Percentiles rank a stretch among this genome's conserved stretches.
Evolutionary conservation across 2,888 invertebrate genomes (phyloP).

Genomic region (Pocota personata): DNA sequence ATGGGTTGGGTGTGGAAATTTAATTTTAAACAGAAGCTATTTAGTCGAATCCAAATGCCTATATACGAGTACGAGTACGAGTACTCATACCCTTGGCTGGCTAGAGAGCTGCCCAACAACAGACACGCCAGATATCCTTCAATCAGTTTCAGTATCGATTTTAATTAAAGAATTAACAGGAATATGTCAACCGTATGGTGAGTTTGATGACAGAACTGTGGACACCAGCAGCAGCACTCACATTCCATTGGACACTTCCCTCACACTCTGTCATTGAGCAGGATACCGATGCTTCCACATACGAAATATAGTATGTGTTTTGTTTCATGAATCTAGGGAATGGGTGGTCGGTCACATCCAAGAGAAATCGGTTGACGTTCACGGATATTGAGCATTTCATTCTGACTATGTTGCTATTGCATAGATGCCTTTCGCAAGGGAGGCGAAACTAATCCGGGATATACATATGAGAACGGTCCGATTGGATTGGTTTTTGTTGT

Average conservation of each 20-base stretch:
- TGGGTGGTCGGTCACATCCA: background rate
- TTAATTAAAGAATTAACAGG: slow-evolving; percentile 76
- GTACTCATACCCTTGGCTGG: background rate
- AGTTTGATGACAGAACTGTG: slow-evolving; percentile 71
- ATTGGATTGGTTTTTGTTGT: slow-evolving; percentile 64
- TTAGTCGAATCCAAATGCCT: slow-evolving; percentile 64
- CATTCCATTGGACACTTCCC: slow-evolving; percentile 34
- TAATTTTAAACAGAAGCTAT: slow-evolving; percentile 74
- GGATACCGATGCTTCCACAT: slow-evolving; percentile 13
- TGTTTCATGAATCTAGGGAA: background rate
- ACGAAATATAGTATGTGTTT: too few species aligned
- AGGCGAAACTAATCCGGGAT: slow-evolving; percentile 75
- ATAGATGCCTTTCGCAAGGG: slow-evolving; percentile 1
- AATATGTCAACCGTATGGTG: slow-evolving; percentile 74
- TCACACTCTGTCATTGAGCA: background rate
- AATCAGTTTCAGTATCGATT: slow-evolving; percentile 75
- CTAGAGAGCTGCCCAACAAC: background rate
- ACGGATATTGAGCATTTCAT: slow-evolving; percentile 66
- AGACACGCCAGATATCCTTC: slow-evolving; percentile 64
- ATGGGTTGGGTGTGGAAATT: slow-evolving; percentile 48
- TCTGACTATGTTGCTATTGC: slow-evolving; percentile 39
- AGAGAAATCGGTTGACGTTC: slow-evolving; percentile 59
- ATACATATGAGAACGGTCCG: slow-evolving; percentile 75
- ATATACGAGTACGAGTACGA: too few species aligned
- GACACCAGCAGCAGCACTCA: slow-evolving; percentile 60